These are phyloP conservation scores for Alauda arvensis DNA, from an alignment of 2,797 vertebrate species.

Conservation along the genomic window DNA sequence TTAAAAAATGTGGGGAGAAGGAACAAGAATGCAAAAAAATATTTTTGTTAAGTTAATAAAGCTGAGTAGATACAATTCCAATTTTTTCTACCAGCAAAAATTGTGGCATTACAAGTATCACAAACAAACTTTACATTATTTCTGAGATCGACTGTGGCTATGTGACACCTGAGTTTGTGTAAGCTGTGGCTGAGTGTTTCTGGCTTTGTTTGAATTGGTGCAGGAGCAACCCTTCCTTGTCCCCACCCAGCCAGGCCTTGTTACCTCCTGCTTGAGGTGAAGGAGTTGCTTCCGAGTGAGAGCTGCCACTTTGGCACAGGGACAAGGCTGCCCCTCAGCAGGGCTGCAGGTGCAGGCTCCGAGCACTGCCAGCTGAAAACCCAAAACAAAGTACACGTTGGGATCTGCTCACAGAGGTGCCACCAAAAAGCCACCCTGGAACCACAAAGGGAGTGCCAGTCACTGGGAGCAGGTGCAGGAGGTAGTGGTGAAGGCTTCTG, in stretches of 20 bases:
- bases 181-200: background rate
- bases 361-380: slow-evolving; percentile 80
- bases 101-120: background rate
- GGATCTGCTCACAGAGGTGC: background rate
- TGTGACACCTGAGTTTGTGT: background rate
- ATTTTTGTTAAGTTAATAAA: background rate
- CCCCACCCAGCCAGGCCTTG: background rate
- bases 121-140: background rate
- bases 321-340: slow-evolving; percentile 71
- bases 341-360: slow-evolving; percentile 79
- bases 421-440: background rate
- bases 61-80: background rate
- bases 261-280: slow-evolving; percentile 84
- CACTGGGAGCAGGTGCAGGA: background rate
- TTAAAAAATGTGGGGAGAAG: background rate
- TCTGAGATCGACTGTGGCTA: background rate
- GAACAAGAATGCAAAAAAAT: fast-evolving
- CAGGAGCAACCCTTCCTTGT: background rate
- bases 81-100: background rate
- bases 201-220: background rate
- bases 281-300: slow-evolving; percentile 81
- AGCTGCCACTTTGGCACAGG: slow-evolving; percentile 81
- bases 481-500: background rate
- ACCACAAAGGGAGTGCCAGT: background rate
- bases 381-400: background rate